Conservation (phyloP, 2,797 vertebrate species). For the Adrianichthys oophorus region DNA sequence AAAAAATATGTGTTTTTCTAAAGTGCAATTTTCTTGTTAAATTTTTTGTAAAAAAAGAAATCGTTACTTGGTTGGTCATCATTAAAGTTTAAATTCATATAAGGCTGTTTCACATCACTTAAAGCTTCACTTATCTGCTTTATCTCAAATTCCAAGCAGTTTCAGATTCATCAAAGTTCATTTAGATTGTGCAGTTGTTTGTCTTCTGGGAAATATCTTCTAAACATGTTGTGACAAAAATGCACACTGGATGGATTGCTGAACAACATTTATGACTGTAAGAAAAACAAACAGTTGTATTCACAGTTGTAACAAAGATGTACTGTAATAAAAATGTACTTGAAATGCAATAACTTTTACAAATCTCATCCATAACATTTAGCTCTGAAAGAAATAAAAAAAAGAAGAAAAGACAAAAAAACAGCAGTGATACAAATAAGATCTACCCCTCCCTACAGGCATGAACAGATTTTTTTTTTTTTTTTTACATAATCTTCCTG, state of each 20-base stretch:
- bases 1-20: too few relatives aligned
- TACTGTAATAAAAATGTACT: conserved; percentile 32
- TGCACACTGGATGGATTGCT: conserved; percentile 39
- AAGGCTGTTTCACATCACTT: too few relatives aligned
- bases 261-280: conserved; percentile 34
- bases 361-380: conserved; percentile 55
- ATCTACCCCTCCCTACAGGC: conserved; percentile 66
- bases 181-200: conserved; percentile 5
- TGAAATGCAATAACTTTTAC: conserved; percentile 70
- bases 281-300: conserved; percentile 35
- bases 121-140: not conserved
- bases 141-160: conserved; percentile 20
- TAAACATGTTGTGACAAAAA: conserved; percentile 25
- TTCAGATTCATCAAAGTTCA: conserved; percentile 6
- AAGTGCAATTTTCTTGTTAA: too few relatives aligned
- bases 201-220: conserved; percentile 6
- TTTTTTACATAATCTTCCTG: conserved; percentile 74
- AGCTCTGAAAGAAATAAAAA: conserved; percentile 47
- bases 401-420: conserved; percentile 67
- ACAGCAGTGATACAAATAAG: conserved; percentile 65
- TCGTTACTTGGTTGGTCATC: too few relatives aligned
- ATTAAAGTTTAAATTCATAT: too few relatives aligned
- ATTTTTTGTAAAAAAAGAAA: too few relatives aligned
- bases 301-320: conserved; percentile 35
- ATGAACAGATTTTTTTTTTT: conserved; percentile 53